A percentile compares a stretch with the other conserved stretches of the same genome.
These are phyloP conservation scores for Lathronympha strigana DNA, from an alignment of 2,888 invertebrate species.

Conservation along the genomic window DNA sequence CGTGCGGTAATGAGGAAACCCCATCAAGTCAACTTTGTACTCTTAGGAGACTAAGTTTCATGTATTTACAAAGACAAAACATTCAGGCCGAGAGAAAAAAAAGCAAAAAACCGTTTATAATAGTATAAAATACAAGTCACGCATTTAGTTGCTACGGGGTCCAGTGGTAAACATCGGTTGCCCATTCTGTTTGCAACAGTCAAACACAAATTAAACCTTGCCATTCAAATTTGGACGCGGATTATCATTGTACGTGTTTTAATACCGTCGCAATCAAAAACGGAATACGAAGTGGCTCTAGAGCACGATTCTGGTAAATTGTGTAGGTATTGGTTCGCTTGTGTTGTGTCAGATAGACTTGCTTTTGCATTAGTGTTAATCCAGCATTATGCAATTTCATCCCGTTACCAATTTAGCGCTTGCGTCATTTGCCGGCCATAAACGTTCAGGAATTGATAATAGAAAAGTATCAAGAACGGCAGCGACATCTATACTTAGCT, in stretches of 20 bases:
- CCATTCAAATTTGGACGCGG: conserved; percentile 12
- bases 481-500: no score
- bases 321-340: neutral
- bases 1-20: no score
- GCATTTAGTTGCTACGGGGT: no score
- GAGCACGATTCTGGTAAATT: conserved; percentile 1
- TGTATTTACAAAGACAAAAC: no score
- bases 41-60: no score
- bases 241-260: conserved; percentile 31
- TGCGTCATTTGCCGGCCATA: neutral
- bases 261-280: conserved; percentile 21
- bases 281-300: conserved; percentile 3
- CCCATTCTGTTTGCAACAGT: conserved; percentile 11
- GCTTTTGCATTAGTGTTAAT: neutral
- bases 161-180: neutral
- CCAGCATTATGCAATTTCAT: neutral
- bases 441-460: neutral
- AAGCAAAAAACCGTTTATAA: no score
- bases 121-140: no score
- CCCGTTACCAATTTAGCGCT: neutral
- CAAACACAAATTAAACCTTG: conserved; percentile 20
- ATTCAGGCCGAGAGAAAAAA: no score
- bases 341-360: neutral
- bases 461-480: no score
- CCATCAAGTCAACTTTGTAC: no score